Base-by-base conservation (phyloP, 2,113 vertebrate genomes). In the Zapornia atra region DNA sequence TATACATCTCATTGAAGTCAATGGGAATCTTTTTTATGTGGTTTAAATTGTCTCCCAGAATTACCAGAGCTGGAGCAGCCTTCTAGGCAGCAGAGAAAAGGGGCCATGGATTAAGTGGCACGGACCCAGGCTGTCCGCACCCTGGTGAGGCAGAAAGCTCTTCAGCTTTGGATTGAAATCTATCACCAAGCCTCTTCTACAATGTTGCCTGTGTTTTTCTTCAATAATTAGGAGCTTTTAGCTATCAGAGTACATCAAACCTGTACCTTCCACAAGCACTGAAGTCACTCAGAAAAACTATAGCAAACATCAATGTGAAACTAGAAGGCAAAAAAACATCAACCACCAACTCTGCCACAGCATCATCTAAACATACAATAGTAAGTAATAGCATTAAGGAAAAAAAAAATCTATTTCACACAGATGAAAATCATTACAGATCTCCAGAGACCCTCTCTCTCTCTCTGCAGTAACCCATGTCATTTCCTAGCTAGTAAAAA, bases 341-440 rank as follows among this genome's bases (percentile, higher is more conserved):
- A 48, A 20, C 48, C 48, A 20, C 48, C 21, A 83, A 68, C 65
- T n/a, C 71, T 46, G 42, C 61, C 63, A 85, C 42, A 80, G 54
- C 61, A 65, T 81, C 79, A 54, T 68, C 82, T 85, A 82, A 94
- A 91, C 81, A n/a, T 60, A 84, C 80, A 89, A 65, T 73, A 53
- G 54, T 88, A 92, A 94, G 86, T 93, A 92, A 90, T 76, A 92
- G 82, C 93, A 88, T 95, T 88, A 59, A 46, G 44, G 40, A 14
- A 44, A 90, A 84, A 90, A 83, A 92, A 91, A 93, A 93, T 92
- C 91, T 89, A 68, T 96, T 92, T 94, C 94, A 91, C 89, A 96
- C 77, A 81, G 91, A 94, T 87, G 91, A 96, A 96, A 96, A 95
- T 92, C 83, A 95, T 96, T 95, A 93, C 85, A 57, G 77, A 57